phyloP scores from a whole-genome alignment of 2,113 vertebrate genomes.

The Chaetodon auriga region DNA sequence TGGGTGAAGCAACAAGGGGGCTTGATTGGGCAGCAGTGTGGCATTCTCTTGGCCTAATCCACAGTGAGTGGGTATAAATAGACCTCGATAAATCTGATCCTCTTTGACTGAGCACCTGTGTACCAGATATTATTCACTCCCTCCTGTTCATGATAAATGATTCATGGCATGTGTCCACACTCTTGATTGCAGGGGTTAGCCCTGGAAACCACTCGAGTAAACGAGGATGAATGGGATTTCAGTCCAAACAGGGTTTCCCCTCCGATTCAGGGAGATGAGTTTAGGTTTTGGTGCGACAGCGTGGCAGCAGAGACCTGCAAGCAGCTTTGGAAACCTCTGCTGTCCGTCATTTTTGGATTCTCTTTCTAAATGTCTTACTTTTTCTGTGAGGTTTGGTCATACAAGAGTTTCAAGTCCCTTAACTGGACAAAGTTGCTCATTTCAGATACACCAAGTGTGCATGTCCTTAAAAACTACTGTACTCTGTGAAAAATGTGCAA shows the following conservation, averaged over 20 bases:
- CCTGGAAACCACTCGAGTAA: conserved; percentile 36
- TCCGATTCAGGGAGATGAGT: conserved; percentile 11
- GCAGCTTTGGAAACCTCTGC: not conserved
- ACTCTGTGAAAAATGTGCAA: too few species aligned
- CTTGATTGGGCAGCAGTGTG: conserved; percentile 51
- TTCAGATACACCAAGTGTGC: too few species aligned
- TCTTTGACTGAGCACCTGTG: conserved; percentile 76
- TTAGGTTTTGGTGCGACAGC: conserved; percentile 2
- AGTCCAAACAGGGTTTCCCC: conserved; percentile 21
- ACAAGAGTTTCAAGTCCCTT: not conserved
- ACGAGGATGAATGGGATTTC: conserved; percentile 21
- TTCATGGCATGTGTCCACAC: conserved; percentile 47
- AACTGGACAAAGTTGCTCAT: not conserved
- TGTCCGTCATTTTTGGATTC: not conserved
- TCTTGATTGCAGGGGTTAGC: conserved; percentile 30
- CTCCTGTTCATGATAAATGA: conserved; percentile 44
- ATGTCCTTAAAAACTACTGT: too few species aligned
- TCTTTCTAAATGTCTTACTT: not conserved
- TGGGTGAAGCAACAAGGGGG: conserved; percentile 41
- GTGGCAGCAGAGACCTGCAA: not conserved
- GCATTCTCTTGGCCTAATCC: conserved; percentile 74
- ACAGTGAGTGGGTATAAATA: conserved; percentile 80
- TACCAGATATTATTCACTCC: conserved; percentile 68
- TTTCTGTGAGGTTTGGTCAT: not conserved
- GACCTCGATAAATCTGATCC: conserved; percentile 80